Base-by-base conservation (phyloP, 2,797 vertebrate genomes). In the Acanthurus leucopareius region DNA sequence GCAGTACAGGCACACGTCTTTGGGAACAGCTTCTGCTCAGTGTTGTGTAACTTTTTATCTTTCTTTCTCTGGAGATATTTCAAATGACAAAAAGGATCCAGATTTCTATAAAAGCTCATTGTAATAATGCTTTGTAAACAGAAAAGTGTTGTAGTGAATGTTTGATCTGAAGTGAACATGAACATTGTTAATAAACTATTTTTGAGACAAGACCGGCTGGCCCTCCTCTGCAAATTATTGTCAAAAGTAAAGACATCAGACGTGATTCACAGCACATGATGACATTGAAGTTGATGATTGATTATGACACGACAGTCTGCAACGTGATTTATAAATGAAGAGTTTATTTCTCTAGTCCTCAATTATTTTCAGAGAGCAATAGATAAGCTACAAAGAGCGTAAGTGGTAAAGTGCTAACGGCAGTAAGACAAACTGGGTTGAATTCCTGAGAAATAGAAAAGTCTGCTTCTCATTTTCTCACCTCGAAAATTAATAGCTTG, bases 111-210 rank as follows among this genome's bases (percentile, higher is more conserved):
- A 88, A 82, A 73, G 68, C 71, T 88, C 68, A 88, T 88, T 93
- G 87, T 93, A 82, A 91, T 81, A 85, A 91, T 73, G 89, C 89
- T 92, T 91, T 89, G 88, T 90, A 92, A 93, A 88, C 69, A 67
- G 65, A 75, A 40, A 86, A 82, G 84, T 90, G 89, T 80, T 86
- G 82, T 88, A 82, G 88, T 92, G 83, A 90, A 89, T 90, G 91
- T 93, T 87, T 86, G 76, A 91, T 89, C 90, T 77, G 68, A 92
- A 85, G 89, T 90, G 77, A 94, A 93, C 88, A 83, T 82, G 82
- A 89, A 82, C 83, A 85, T 89, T 93, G 91, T 91, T 92, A 93
- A 93, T 93, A 92, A 95, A 94, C 86, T 90, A 94, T 94, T 95
- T 95, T 95, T 93, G 89, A 91, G 86, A 94, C 79, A 66, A 91